phyloP scores from a whole-genome alignment of 1,140 invertebrate species.

The Zaprionus vittiger region DNA sequence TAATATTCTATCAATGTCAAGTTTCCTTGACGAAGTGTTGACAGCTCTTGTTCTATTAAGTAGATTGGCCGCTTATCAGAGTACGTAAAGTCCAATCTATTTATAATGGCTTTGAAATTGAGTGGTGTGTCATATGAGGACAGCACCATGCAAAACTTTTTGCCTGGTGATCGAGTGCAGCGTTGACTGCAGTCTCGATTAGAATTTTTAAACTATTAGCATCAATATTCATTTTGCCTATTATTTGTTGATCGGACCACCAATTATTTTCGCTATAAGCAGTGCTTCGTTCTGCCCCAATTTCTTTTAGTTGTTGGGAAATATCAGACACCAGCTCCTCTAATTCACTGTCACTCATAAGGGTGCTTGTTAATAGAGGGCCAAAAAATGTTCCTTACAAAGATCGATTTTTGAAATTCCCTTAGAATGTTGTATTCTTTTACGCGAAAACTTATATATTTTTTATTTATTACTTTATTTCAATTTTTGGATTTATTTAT shows the following conservation, averaged over 20 bases:
- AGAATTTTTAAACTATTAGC: not conserved
- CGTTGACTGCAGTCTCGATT: not conserved
- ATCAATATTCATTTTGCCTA: not conserved
- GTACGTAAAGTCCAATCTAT: slow-evolving; percentile 40
- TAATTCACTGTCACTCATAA: not conserved
- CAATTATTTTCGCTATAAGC: not conserved
- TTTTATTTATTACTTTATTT: not conserved
- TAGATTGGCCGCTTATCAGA: slow-evolving; percentile 47
- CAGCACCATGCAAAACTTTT: slow-evolving; percentile 22
- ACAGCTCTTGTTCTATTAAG: slow-evolving; percentile 32
- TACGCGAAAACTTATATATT: slow-evolving; percentile 1
- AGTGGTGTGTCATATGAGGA: slow-evolving; percentile 41
- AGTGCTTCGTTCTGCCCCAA: not conserved
- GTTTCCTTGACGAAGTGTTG: slow-evolving; percentile 27
- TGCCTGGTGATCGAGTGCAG: not conserved
- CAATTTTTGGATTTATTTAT: not conserved
- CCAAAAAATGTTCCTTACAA: not conserved
- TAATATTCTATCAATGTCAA: slow-evolving; percentile 26
- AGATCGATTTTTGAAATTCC: not conserved
- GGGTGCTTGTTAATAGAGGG: not conserved
- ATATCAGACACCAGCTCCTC: slow-evolving; percentile 1
- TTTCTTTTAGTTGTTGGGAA: not conserved
- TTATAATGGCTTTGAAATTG: slow-evolving; percentile 53
- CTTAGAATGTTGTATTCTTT: not conserved
- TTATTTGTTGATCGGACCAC: not conserved